Evolutionary conservation across 2,797 vertebrate species (phyloP).

Genomic region (Pachyuromys duprasi): DNA sequence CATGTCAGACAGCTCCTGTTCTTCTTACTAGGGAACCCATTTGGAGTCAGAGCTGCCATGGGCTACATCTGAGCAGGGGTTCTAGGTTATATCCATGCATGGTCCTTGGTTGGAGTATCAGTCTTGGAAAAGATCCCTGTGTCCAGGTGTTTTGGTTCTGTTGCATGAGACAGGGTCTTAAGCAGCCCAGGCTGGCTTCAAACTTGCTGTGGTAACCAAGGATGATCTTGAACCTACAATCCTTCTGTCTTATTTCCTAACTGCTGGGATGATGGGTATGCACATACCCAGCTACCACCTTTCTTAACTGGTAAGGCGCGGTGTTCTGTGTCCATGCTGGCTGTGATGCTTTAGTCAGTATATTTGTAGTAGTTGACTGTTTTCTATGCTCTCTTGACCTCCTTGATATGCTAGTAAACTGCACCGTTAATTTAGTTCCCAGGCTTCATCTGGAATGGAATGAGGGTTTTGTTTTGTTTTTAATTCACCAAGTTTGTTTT

Average conservation of each 20-base stretch:
- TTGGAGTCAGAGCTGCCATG: too few species aligned
- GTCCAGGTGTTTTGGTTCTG: too few species aligned
- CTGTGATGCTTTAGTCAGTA: neutral
- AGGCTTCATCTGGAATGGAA: neutral
- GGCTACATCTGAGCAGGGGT: too few species aligned
- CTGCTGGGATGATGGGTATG: neutral
- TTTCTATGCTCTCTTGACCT: neutral
- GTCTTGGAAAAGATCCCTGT: too few species aligned
- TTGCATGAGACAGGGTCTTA: neutral
- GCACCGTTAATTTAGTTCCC: neutral
- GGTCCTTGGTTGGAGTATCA: too few species aligned
- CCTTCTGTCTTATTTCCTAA: neutral
- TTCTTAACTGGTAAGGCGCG: neutral
- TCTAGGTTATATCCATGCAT: too few species aligned
- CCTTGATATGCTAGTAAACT: neutral
- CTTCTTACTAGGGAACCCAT: too few species aligned
- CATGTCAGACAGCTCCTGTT: too few species aligned
- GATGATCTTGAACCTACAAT: neutral
- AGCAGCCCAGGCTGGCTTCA: neutral
- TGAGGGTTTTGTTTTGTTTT: neutral
- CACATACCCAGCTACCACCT: neutral
- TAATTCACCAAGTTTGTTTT: neutral
- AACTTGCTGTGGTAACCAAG: neutral
- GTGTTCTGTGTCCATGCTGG: neutral
- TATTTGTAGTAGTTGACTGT: neutral